phyloP scores from a whole-genome alignment of 2,113 vertebrate genomes.

The Terrapene triunguis region DNA sequence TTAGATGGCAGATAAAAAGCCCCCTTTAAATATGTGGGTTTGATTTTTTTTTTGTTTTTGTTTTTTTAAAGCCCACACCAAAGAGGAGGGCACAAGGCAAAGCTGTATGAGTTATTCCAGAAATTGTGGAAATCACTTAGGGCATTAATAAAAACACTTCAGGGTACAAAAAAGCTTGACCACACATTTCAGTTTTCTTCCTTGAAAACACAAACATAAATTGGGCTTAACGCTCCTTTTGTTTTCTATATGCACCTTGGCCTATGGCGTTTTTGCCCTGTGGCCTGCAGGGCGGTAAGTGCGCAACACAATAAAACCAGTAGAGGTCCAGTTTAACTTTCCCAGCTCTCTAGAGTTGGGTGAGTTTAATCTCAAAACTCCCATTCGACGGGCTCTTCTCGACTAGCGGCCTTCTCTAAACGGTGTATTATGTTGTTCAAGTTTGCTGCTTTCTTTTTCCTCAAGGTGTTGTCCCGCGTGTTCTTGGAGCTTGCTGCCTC shows the following conservation, averaged over 20 bases:
- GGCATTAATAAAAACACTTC: constrained; percentile 90
- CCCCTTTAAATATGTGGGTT: constrained; percentile 89
- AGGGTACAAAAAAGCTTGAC: constrained; percentile 91
- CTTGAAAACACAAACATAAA: constrained; percentile 88
- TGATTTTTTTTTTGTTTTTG: constrained; percentile 74
- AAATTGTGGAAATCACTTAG: constrained; percentile 96
- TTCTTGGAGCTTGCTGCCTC: constrained; percentile 89
- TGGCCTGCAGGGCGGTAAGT: constrained; percentile 97
- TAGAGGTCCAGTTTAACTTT: constrained; percentile 82
- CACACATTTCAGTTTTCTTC: constrained; percentile 89
- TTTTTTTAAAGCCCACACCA: constrained; percentile 86
- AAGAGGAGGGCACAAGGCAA: constrained; percentile 94
- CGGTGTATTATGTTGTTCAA: constrained; percentile 99
- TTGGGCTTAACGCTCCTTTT: constrained; percentile 87
- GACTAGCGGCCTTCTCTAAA: constrained; percentile 96
- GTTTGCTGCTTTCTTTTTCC: constrained; percentile 97
- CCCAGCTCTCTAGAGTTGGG: constrained; percentile 83
- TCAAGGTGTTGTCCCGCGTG: constrained; percentile 95
- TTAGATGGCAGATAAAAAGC: constrained; percentile 91
- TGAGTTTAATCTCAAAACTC: constrained; percentile 91
- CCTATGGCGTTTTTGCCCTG: constrained; percentile 95
- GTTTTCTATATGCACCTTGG: constrained; percentile 94
- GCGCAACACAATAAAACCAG: constrained; percentile 91
- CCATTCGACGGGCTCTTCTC: constrained; percentile 96
- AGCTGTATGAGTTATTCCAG: constrained; percentile 98